Evolutionary conservation across 1,140 invertebrate genomes (phyloP).

Genomic region (Tetragnatha versicolor): DNA sequence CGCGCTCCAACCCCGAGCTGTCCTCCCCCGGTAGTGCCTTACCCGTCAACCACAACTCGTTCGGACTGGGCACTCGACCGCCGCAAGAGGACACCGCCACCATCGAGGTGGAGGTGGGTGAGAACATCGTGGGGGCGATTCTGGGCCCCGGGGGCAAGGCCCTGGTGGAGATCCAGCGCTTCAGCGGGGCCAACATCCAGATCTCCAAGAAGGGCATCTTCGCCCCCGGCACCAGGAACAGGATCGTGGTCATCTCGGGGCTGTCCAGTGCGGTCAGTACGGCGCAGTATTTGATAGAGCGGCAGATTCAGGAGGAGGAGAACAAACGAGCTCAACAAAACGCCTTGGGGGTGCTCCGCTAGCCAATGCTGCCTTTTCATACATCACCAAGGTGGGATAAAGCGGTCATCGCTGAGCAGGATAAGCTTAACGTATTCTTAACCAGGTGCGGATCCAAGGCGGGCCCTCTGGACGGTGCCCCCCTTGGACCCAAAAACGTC

Average conservation of each 20-base stretch:
- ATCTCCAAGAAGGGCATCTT: constrained; percentile 98
- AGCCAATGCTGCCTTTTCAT: constrained; percentile 26
- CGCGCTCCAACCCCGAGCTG: constrained; percentile 63
- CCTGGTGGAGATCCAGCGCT: constrained; percentile 95
- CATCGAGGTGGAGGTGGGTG: constrained; percentile 88
- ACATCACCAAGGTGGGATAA: constrained; percentile 18
- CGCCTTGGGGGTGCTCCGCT: constrained; percentile 58
- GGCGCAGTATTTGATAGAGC: constrained; percentile 93
- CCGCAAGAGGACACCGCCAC: constrained; percentile 71
- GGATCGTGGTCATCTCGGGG: constrained; percentile 95
- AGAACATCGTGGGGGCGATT: constrained; percentile 92
- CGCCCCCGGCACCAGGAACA: constrained; percentile 93
- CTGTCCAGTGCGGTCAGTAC: constrained; percentile 83
- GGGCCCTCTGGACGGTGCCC: background rate
- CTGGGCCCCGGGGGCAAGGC: constrained; percentile 93
- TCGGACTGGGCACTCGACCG: constrained; percentile 75
- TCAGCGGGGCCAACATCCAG: constrained; percentile 95
- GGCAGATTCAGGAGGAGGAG: constrained; percentile 94
- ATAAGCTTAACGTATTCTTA: too few relatives aligned
- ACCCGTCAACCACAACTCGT: constrained; percentile 78
- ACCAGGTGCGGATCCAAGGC: too few relatives aligned
- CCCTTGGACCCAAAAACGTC: constrained; percentile 17
- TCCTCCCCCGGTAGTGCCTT: constrained; percentile 64
- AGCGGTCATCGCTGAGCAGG: too few relatives aligned
- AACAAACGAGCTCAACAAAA: constrained; percentile 89